These are phyloP conservation scores for Heterotis niloticus DNA, from an alignment of 2,113 vertebrate genomes.

Conservation along the genomic window DNA sequence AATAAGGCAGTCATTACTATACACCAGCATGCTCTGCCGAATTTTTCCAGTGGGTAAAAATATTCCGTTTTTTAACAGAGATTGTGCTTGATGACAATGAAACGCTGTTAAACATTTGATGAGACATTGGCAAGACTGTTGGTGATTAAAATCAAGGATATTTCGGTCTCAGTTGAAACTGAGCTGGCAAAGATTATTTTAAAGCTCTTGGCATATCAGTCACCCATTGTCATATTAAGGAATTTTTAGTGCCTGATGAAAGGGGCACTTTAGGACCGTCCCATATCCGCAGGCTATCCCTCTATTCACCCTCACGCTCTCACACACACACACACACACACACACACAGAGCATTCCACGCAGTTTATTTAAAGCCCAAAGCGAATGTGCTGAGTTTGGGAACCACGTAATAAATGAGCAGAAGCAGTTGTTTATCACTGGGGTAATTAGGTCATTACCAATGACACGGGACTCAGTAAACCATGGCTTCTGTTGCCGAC, in stretches of 20 bases:
- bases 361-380: constrained; percentile 25
- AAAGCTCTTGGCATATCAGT: not conserved
- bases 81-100: not conserved
- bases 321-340: too few species aligned
- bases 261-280: not conserved
- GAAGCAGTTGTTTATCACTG: constrained; percentile 48
- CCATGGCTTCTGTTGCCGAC: constrained; percentile 32
- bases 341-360: not conserved
- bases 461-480: constrained; percentile 37
- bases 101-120: not conserved
- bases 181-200: not conserved
- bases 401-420: constrained; percentile 47
- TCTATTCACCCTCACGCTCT: too few species aligned
- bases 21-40: not conserved
- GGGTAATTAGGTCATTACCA: constrained; percentile 54
- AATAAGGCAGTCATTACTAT: not conserved
- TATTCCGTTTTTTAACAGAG: not conserved
- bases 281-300: not conserved
- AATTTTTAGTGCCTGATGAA: constrained; percentile 4
- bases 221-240: not conserved
- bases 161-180: not conserved
- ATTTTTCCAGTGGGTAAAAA: not conserved
- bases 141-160: not conserved
- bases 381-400: constrained; percentile 38
- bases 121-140: not conserved